Evolutionary conservation across 2,797 vertebrate genomes (phyloP).

Genomic region (Eptatretus atami): DNA sequence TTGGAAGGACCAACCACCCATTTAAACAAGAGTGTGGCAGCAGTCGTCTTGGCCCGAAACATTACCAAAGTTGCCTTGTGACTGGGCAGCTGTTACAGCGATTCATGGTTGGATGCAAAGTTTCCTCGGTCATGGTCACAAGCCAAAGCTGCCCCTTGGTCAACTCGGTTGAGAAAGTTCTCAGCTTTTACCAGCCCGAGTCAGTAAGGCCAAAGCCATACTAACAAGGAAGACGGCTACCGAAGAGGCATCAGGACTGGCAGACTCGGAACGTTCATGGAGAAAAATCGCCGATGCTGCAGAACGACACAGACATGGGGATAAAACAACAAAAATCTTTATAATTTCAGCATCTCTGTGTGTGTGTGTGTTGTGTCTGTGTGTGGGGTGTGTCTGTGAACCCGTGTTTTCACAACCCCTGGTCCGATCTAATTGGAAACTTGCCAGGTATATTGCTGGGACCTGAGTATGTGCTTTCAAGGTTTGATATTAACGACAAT

Average conservation of each 20-base stretch:
- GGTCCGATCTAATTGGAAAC: too few relatives aligned
- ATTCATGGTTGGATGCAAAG: slow-evolving; percentile 22
- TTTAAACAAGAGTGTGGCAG: slow-evolving; percentile 20
- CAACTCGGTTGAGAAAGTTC: slow-evolving; percentile 67
- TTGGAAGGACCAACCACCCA: slow-evolving; percentile 23
- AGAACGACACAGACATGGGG: too few relatives aligned
- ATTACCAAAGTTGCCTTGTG: slow-evolving; percentile 14
- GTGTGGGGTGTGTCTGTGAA: too few relatives aligned
- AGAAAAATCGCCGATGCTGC: too few relatives aligned
- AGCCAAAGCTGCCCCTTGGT: slow-evolving; percentile 67
- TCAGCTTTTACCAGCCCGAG: slow-evolving; percentile 75
- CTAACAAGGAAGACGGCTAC: slow-evolving; percentile 5
- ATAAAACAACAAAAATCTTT: too few relatives aligned
- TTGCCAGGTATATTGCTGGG: too few relatives aligned
- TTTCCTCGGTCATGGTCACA: slow-evolving; percentile 21
- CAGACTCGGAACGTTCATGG: too few relatives aligned
- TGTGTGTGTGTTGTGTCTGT: too few relatives aligned
- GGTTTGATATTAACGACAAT: too few relatives aligned
- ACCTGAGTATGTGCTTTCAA: too few relatives aligned
- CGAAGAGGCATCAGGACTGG: neutral
- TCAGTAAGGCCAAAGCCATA: slow-evolving; percentile 81
- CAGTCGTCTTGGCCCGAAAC: neutral
- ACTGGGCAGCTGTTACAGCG: slow-evolving; percentile 46
- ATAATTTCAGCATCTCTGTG: too few relatives aligned
- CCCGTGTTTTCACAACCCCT: too few relatives aligned